phyloP scores from a whole-genome alignment of 2,888 invertebrate species.

The Apotomis turbidana region DNA sequence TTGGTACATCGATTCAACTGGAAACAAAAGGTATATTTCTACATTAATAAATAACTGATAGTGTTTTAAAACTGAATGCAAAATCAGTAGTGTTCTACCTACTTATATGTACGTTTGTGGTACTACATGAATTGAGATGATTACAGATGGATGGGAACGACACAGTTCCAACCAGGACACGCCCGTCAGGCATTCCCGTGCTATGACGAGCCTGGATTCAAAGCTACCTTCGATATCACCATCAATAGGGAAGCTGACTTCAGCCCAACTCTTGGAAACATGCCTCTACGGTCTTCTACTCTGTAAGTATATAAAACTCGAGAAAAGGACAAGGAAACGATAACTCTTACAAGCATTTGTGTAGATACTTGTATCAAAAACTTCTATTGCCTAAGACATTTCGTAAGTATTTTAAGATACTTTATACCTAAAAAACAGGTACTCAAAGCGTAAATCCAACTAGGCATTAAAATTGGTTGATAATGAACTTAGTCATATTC shows the following conservation, averaged over 20 bases:
- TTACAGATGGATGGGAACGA: conserved; percentile 89
- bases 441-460: too few species aligned
- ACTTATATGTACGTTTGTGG: not conserved
- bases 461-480: too few species aligned
- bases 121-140: not conserved
- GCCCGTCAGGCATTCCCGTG: conserved; percentile 94
- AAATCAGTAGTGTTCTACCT: too few species aligned
- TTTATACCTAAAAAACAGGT: too few species aligned
- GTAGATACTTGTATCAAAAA: too few species aligned
- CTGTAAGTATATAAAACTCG: conserved; percentile 53
- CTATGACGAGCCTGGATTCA: conserved; percentile 93
- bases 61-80: too few species aligned
- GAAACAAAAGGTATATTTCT: conserved; percentile 77
- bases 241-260: conserved; percentile 83
- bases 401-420: too few species aligned
- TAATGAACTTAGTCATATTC: too few species aligned
- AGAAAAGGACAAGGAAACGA: not conserved
- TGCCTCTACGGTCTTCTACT: conserved; percentile 78
- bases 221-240: conserved; percentile 89
- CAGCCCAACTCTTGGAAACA: conserved; percentile 85
- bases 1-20: conserved; percentile 86
- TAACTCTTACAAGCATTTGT: not conserved
- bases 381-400: too few species aligned
- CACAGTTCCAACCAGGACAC: conserved; percentile 91
- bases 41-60: too few species aligned